phyloP scores from a whole-genome alignment of 2,797 vertebrate species.

The Hephaestus fuliginosus region DNA sequence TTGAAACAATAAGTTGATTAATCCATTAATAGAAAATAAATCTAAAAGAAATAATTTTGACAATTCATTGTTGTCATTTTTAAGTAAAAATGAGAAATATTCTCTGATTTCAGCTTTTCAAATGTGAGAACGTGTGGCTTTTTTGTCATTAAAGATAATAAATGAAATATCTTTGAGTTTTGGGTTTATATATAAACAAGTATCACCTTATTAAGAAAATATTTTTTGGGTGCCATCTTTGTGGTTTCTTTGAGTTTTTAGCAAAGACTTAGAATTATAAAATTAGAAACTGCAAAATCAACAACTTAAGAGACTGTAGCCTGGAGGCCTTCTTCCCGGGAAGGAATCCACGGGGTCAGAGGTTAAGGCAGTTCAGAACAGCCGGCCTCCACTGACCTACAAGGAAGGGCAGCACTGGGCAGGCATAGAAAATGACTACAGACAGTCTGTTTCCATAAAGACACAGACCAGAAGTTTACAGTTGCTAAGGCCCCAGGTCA shows the following conservation, averaged over 20 bases:
- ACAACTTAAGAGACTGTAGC: constrained; percentile 36
- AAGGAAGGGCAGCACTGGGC: constrained; percentile 35
- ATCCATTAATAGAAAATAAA: neutral
- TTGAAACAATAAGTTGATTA: neutral
- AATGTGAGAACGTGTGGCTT: neutral
- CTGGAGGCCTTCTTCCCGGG: constrained; percentile 37
- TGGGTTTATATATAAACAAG: neutral
- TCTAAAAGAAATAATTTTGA: neutral
- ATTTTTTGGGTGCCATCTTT: neutral
- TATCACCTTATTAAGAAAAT: neutral
- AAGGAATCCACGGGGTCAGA: constrained; percentile 69
- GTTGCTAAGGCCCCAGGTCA: constrained; percentile 55
- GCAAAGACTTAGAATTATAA: neutral
- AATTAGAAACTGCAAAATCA: constrained; percentile 55
- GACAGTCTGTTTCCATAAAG: constrained; percentile 53
- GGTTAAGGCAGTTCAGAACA: constrained; percentile 70
- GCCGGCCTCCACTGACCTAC: constrained; percentile 43
- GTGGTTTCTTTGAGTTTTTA: neutral
- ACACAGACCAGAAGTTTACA: constrained; percentile 58
- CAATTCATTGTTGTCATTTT: neutral
- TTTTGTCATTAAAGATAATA: neutral
- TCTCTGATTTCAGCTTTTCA: neutral
- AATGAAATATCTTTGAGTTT: neutral
- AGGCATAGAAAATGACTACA: constrained; percentile 41
- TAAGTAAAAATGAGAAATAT: neutral